Conservation (phyloP, 1,140 invertebrate species). For the Apolygus lucorum region DNA sequence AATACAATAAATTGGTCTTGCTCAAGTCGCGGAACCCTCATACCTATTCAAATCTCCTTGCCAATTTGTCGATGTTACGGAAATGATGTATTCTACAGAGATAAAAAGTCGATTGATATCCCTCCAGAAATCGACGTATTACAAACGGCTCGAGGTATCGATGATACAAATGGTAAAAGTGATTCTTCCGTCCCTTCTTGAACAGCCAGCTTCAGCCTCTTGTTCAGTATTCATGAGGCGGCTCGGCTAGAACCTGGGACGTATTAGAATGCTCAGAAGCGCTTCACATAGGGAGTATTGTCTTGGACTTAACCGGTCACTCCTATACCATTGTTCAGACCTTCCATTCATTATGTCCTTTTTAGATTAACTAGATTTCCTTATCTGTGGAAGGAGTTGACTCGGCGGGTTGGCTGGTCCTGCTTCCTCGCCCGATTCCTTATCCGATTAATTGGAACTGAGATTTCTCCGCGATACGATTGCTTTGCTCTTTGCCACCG, state of each 20-base stretch:
- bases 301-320: slow-evolving; percentile 12
- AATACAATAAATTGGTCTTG: no score
- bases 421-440: not conserved
- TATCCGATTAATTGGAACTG: slow-evolving; percentile 10
- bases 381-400: slow-evolving; percentile 13
- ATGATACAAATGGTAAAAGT: not conserved
- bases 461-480: not conserved
- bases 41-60: no score
- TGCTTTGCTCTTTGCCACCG: no score
- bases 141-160: no score
- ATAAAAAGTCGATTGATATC: no score
- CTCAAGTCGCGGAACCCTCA: no score
- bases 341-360: slow-evolving; percentile 22
- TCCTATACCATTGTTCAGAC: slow-evolving; percentile 21
- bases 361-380: slow-evolving; percentile 24
- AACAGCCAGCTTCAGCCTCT: not conserved
- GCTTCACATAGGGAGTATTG: slow-evolving; percentile 1
- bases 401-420: no score
- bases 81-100: no score
- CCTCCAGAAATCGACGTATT: no score
- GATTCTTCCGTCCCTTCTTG: not conserved
- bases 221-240: not conserved
- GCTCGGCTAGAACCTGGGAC: not conserved
- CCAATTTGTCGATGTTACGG: no score
- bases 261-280: not conserved